A percentile compares a stretch with the other conserved stretches of the same genome.
These are phyloP conservation scores for Medauroidea extradentata DNA, from an alignment of 1,140 invertebrate genomes.

Conservation along the genomic window DNA sequence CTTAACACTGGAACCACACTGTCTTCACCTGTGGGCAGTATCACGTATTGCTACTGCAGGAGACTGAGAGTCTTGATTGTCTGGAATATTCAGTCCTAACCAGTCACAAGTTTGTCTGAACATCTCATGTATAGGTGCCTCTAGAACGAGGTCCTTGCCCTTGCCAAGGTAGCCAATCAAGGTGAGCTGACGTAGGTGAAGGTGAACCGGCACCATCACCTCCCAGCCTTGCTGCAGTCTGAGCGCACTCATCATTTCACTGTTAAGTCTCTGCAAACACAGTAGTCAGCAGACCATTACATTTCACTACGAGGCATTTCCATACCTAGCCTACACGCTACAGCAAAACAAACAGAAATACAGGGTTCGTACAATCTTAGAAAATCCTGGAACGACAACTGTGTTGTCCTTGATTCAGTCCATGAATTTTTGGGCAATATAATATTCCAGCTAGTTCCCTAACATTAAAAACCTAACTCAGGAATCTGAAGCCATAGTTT, in stretches of 20 bases:
- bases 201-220: slow-evolving; percentile 42
- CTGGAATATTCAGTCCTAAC: slow-evolving; percentile 21
- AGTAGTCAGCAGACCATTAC: not conserved
- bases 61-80: not conserved
- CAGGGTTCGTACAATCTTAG: too few relatives aligned
- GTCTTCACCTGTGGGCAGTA: not conserved
- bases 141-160: slow-evolving; percentile 29
- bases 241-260: not conserved
- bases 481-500: too few relatives aligned
- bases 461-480: too few relatives aligned
- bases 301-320: too few relatives aligned
- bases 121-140: slow-evolving; percentile 36
- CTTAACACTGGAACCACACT: too few relatives aligned
- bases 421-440: too few relatives aligned
- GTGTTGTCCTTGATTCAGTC: too few relatives aligned
- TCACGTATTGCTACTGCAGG: too few relatives aligned
- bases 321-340: too few relatives aligned
- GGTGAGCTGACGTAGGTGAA: slow-evolving; percentile 35
- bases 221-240: slow-evolving; percentile 15
- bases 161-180: slow-evolving; percentile 25
- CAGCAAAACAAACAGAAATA: too few relatives aligned
- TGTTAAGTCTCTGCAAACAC: slow-evolving; percentile 18
- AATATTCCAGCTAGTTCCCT: too few relatives aligned
- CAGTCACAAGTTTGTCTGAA: slow-evolving; percentile 42
- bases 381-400: too few relatives aligned